These are phyloP conservation scores for Lepisosteus oculatus DNA, from an alignment of 2,113 vertebrate genomes.

Conservation along the genomic window DNA sequence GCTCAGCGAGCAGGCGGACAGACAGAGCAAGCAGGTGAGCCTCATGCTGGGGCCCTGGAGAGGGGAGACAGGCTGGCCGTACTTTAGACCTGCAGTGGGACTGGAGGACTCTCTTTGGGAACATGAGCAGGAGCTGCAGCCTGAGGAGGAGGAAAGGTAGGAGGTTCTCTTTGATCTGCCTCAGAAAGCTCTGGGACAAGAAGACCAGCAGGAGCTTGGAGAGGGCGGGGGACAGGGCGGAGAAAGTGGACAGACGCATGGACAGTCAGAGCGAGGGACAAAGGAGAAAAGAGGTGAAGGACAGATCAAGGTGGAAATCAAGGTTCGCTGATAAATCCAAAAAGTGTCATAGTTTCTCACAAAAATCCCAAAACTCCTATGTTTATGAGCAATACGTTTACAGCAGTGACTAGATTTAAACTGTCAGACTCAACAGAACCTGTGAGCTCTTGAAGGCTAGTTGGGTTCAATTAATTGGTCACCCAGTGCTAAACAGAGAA, in stretches of 20 bases:
- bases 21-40: not conserved
- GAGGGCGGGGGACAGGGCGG: slow-evolving; percentile 21
- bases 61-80: slow-evolving; percentile 21
- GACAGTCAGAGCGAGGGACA: slow-evolving; percentile 24
- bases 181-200: slow-evolving; percentile 77
- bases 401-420: too few relatives aligned
- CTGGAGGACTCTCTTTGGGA: slow-evolving; percentile 41
- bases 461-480: too few relatives aligned
- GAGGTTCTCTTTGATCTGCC: slow-evolving; percentile 76
- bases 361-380: too few relatives aligned
- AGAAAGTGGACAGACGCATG: slow-evolving; percentile 34
- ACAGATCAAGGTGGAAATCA: not conserved
- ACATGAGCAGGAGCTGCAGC: slow-evolving; percentile 66
- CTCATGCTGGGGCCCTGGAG: not conserved
- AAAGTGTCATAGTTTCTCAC: too few relatives aligned
- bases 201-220: slow-evolving; percentile 80
- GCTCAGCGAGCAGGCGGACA: not conserved
- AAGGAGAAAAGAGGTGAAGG: slow-evolving; percentile 1
- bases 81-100: slow-evolving; percentile 50
- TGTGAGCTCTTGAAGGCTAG: too few relatives aligned
- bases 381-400: too few relatives aligned
- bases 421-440: too few relatives aligned
- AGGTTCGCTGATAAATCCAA: too few relatives aligned
- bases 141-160: slow-evolving; percentile 69
- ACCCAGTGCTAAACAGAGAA: too few relatives aligned